Base-by-base conservation (phyloP, 2,113 vertebrate genomes). In the Nothobranchius kuhntae region DNA sequence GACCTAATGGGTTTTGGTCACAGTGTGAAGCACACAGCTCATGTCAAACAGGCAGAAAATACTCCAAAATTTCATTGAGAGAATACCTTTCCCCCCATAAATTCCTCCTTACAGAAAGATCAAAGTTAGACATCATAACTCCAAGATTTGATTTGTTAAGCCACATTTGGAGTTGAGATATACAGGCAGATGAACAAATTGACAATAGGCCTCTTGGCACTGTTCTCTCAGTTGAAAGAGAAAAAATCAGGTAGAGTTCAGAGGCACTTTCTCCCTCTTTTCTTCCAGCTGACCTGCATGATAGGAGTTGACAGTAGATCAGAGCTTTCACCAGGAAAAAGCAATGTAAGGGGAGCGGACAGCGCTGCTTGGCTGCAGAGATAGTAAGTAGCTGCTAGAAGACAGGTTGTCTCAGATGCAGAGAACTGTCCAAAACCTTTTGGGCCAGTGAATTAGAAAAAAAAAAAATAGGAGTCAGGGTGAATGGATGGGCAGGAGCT, bases 261-360 rank as follows among this genome's bases (percentile, higher is more conserved):
- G 72, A 2, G 2, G 53, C 26, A 50, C 30, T 17, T 51, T 64
- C 42, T 50, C 73, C 60, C 26, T 73, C 66, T 77, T 68, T 68
- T 84, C 81, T 87, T 89, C 75, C 77, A 73, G 26, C 66, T 75
- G 75, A 87, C 66, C 71, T 48, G 51, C 40, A 71, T 83, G 80
- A 89, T 85, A 67, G 69, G 74, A 83, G 65, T 5, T 68, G 85
- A 87, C 77, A 44, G 75, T 17, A 65, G 81, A 86, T 86, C 85
- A 82, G 75, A 84, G 81, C 71, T 46, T 65, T 61, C 68, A 70
- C 64, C 73, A 55, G 54, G 35, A 81, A 65, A 68, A 75, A 64
- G 67, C 26, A 46, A 50, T 38, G 21, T 0, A 42, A 61, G 45
- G 38, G 11, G 24, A 68, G 68, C 57, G 47, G 13, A 35, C 1